These are phyloP conservation scores for Morpho helenor DNA, from an alignment of 2,888 invertebrate genomes.

Conservation along the genomic window DNA sequence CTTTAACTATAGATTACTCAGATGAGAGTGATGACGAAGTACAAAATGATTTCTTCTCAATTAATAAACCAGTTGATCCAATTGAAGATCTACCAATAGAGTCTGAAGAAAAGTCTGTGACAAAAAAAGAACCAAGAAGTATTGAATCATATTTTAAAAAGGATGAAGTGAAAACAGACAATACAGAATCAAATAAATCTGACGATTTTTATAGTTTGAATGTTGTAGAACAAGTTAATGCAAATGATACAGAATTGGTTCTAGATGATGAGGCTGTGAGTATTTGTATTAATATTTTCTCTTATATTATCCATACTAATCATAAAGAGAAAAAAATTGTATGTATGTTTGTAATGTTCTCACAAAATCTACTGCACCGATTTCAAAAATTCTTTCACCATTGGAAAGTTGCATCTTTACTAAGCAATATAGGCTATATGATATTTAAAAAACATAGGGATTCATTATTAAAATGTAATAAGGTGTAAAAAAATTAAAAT, in stretches of 20 bases:
- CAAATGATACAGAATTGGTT: conserved; percentile 42
- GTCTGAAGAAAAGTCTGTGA: conserved; percentile 38
- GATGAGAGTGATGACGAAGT: conserved; percentile 72
- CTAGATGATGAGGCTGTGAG: conserved; percentile 73
- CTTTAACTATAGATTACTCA: conserved; percentile 46
- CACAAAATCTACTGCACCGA: too few species aligned
- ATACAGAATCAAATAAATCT: conserved; percentile 32
- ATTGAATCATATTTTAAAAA: conserved; percentile 63
- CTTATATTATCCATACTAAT: neutral
- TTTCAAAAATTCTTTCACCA: too few species aligned
- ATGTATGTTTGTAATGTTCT: too few species aligned
- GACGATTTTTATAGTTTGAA: conserved; percentile 16
- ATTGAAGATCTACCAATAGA: conserved; percentile 54
- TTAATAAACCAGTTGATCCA: conserved; percentile 68
- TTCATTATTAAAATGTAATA: too few species aligned
- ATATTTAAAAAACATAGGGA: too few species aligned
- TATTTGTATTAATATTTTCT: neutral
- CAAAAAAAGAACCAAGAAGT: conserved; percentile 37
- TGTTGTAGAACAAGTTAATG: conserved; percentile 47
- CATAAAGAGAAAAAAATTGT: too few species aligned
- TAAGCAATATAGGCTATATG: too few species aligned
- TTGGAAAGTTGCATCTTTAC: too few species aligned
- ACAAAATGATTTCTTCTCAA: conserved; percentile 76
- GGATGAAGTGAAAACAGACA: conserved; percentile 34
- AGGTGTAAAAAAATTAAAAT: too few species aligned